Base-by-base conservation (phyloP, 2,888 invertebrate genomes). In the Drosophila austrosaltans region DNA sequence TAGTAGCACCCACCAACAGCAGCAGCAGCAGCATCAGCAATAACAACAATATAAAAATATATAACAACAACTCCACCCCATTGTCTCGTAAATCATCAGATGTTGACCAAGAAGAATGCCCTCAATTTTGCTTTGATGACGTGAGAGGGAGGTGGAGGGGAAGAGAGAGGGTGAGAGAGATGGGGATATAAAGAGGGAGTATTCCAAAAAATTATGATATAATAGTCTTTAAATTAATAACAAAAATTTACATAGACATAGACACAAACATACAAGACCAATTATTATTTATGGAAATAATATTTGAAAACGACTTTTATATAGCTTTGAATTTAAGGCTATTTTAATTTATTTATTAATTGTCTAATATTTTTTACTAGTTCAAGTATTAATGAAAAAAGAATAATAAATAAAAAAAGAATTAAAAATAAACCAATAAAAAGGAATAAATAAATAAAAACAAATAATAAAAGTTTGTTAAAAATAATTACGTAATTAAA, bases 41-140 rank as follows among this genome's bases (percentile, higher is more conserved):
- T 4, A 36, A 36, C 7, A 36, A 36, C 1, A 10, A 36, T 2
- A 36, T 10, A 36, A 32, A 4, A 32, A 32, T 36, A 5, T 30
- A 5, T 30, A 36, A 36, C 36, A 36, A 36, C 36, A 36, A 36
- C 36, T 36, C 36, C 36, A 36, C 36, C 36, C 36, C 36, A 36
- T 36, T 36, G 36, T 36, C 36, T 42, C 22, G 8, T 54, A 30
- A 42, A 30, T 20, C 59, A n/a, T 42, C 20, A 20, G 12, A 40
- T 36, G 57, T 20, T 57, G 32, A 10, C 36, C 36, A 22, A 58
- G 36, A 58, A 36, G 20, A 48, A 48, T 48, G 48, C 48, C 48
- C 48, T 48, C 48, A 48, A 25, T 48, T 25, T 48, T 22, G 10
- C 48, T 48, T 10, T 48, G 44, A 20, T 48, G 44, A 48, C 44